These are phyloP conservation scores for Drosophila antonietae DNA, from an alignment of 2,888 invertebrate genomes.

Conservation along the genomic window DNA sequence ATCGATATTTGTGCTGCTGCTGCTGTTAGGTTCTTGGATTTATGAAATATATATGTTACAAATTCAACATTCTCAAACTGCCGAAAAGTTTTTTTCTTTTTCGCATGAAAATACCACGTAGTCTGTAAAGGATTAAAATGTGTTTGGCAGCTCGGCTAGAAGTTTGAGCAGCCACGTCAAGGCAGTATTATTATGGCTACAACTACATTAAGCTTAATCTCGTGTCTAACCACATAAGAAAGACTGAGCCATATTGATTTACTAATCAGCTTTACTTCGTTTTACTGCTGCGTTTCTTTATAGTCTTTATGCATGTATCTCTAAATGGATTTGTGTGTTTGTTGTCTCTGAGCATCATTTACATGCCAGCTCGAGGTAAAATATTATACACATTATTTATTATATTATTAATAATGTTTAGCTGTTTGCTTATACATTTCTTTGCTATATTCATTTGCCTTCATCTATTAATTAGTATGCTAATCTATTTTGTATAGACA, in stretches of 20 bases:
- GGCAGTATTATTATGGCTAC: not conserved
- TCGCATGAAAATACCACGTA: slow-evolving; percentile 8
- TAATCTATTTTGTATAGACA: no score
- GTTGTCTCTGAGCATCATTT: not conserved
- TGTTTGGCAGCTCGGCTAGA: not conserved
- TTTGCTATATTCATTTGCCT: no score
- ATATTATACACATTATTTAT: not conserved
- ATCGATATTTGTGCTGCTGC: slow-evolving; percentile 21
- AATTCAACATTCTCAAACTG: slow-evolving; percentile 36
- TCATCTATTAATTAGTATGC: no score
- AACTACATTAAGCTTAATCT: not conserved
- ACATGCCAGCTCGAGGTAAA: no score
- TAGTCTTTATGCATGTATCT: not conserved
- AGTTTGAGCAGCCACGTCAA: not conserved
- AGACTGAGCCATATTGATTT: not conserved
- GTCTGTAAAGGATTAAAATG: not conserved
- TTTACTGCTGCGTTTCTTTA: not conserved
- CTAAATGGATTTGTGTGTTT: not conserved
- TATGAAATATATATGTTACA: slow-evolving; percentile 23
- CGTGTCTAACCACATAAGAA: not conserved
- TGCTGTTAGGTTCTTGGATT: slow-evolving; percentile 20
- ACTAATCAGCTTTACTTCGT: not conserved
- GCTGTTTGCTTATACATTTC: no score
- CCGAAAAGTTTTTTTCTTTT: slow-evolving; percentile 16
- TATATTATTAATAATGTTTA: not conserved